Percentiles rank a stretch among this genome's conserved stretches.
phyloP scores from a whole-genome alignment of 2,888 invertebrate species.

The Lochmaea capreae region DNA sequence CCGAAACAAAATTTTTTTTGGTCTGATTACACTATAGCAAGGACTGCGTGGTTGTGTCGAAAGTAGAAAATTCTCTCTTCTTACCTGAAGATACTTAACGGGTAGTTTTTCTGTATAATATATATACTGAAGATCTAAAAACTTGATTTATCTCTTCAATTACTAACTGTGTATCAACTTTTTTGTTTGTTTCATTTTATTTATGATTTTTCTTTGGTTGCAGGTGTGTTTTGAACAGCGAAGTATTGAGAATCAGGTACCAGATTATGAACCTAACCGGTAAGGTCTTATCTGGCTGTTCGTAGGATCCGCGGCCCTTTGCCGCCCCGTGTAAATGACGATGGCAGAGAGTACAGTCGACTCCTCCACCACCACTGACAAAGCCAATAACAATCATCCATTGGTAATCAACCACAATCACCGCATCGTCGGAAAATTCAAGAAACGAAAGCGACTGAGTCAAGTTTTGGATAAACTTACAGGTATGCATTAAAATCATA shows the following conservation, averaged over 20 bases:
- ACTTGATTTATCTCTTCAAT: no score
- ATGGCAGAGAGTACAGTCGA: slow-evolving; percentile 77
- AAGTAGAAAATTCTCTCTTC: no score
- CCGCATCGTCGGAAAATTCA: slow-evolving; percentile 68
- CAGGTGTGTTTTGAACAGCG: slow-evolving; percentile 37
- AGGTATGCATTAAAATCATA: slow-evolving; percentile 52
- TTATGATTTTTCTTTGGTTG: slow-evolving; percentile 39
- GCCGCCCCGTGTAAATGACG: slow-evolving; percentile 74
- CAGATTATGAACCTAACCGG: slow-evolving; percentile 53
- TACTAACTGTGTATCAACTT: neutral
- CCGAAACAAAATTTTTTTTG: no score
- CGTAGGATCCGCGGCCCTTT: slow-evolving; percentile 64
- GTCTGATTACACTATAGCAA: no score
- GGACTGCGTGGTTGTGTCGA: no score
- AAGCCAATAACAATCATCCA: slow-evolving; percentile 70
- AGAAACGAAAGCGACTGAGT: slow-evolving; percentile 83
- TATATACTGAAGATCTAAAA: no score
- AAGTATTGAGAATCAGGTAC: neutral
- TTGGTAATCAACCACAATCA: slow-evolving; percentile 74
- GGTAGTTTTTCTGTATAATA: no score
- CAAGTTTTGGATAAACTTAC: slow-evolving; percentile 83
- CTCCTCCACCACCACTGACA: slow-evolving; percentile 64
- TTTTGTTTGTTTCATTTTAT: neutral
- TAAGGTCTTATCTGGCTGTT: slow-evolving; percentile 43
- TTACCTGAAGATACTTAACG: no score